Base-by-base conservation (phyloP, 2,797 vertebrate genomes). In the Esox masquinongy region DNA sequence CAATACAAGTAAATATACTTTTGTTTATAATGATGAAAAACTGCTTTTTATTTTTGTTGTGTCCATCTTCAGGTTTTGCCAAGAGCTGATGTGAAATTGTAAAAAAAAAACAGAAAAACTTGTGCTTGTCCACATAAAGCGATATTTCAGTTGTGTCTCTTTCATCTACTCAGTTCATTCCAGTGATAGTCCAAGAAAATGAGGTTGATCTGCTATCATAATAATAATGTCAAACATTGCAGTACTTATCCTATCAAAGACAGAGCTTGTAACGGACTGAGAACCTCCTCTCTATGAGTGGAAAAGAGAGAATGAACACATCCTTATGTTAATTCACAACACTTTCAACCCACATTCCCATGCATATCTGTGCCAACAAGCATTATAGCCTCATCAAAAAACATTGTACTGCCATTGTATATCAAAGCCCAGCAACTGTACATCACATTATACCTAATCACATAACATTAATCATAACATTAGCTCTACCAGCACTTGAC, bases 301-400 rank as follows among this genome's bases (percentile, higher is more conserved):
- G 29, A 17, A 7, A 31, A n/a, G 2, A 68, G 29, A 17, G 29
- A 68, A 39, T 36, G 39, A 19, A 69, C n/a, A 43, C 39, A 69
- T 19, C 67, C 19, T 68, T 19, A 39, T 59, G 29, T 72, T 56
- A 12, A 34, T 61, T 61, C 11, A 61, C 53, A 43, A 14, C 19
- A 4, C 51, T 22, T 17, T 56, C n/a, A 22, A 50, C 5, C 8
- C 43, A 43, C n/a, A 29, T 17, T 68, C 29, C 19, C n/a, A 73
- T 49, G 50, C 70, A 72, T 31, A 39, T 63, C 39, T 50, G 29
- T 63, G 39, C 68, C 74, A 63, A 11, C 69, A 64, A n/a, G 43
- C 22, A 73, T 67, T 56, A 59, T 39, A 49, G 47, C 59, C 68
- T 70, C 69, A 76, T 76, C 75, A 53, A 77, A 72, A 64, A 64